Evolutionary conservation across 1,140 invertebrate species (phyloP).

Genomic region (Akabosia matsudoensis): DNA sequence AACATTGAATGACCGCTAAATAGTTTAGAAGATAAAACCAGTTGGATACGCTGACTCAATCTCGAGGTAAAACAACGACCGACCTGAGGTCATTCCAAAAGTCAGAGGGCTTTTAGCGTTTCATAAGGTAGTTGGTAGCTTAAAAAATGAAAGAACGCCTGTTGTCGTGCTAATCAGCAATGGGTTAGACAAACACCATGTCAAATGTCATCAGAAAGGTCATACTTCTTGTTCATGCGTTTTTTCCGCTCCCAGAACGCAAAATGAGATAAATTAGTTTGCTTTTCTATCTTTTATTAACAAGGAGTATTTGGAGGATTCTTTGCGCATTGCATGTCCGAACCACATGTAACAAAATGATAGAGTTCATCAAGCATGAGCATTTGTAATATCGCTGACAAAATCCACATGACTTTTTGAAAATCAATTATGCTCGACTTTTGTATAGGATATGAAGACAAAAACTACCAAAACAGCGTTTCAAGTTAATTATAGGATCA

Average conservation of each 20-base stretch:
- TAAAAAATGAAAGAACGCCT: background rate
- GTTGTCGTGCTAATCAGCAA: too few relatives aligned
- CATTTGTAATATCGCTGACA: background rate
- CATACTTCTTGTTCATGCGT: background rate
- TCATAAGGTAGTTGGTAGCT: background rate
- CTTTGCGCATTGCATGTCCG: background rate
- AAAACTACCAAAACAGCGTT: too few relatives aligned
- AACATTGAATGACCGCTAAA: too few relatives aligned
- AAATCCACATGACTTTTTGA: background rate
- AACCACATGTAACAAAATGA: background rate
- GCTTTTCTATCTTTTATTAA: background rate
- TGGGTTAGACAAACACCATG: background rate
- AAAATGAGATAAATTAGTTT: background rate
- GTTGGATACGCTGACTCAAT: too few relatives aligned
- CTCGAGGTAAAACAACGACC: too few relatives aligned
- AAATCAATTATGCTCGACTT: too few relatives aligned
- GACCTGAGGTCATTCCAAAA: too few relatives aligned
- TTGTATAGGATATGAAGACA: too few relatives aligned
- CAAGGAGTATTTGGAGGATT: background rate
- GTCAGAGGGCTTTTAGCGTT: too few relatives aligned
- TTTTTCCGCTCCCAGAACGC: slow-evolving; percentile 5
- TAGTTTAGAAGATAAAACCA: too few relatives aligned
- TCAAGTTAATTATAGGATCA: background rate
- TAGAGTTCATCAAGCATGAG: too few relatives aligned
- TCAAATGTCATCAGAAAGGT: slow-evolving; percentile 9